Evolutionary conservation across 1,140 invertebrate genomes (phyloP), one percentile per base, ranked within the genome.

Genomic region (Solenopsis invicta): DNA sequence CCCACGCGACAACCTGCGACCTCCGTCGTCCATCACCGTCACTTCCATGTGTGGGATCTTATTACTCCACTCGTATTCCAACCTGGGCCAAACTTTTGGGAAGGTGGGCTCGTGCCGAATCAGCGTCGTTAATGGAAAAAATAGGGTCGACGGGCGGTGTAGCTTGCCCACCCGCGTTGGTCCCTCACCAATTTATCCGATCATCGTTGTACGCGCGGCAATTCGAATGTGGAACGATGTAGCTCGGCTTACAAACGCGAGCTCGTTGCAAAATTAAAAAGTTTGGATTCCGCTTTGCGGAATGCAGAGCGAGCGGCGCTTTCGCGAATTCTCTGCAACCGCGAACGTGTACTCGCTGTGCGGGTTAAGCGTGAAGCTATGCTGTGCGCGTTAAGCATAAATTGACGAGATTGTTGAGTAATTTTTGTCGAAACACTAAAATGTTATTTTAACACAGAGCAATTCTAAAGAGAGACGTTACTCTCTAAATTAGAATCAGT

Each of bases 1-100:
- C 90, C 87, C 87, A 91, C 87, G 87, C 90, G 54, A 5, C 41
- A 67, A 69, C 76, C 82, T 52, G 72, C 81, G 41, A 81, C 50
- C 56, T 66, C 87, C 72, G 71, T 90, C 89, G 81, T 64, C 12
- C 54, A 48, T 54, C 21, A 50, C 41, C 54, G 71, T 41, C 16
- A 54, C 61, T 71, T 41, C 21, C 61, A 24, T 18, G 72, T 71
- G 78, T 72, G 41, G 77, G 12, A 80, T 91, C 89, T 87, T 87
- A 59, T 90, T 89, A 71, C 89, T 84, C 66, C 61, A 86, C 24
- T 4, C 61, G 13, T 77, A 72, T 56, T n/a, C 37, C 37, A 62
- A 24, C 37, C 59, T 54, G 86, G 82, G 59, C 78, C 87, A 74
- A 74, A 85, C 0, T 75, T 87, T 88, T 91, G 75, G n/a, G n/a